A percentile compares a stretch with the other conserved stretches of the same genome.
Evolutionary conservation across 2,888 invertebrate genomes (phyloP).

Genomic region (Phortica magna): DNA sequence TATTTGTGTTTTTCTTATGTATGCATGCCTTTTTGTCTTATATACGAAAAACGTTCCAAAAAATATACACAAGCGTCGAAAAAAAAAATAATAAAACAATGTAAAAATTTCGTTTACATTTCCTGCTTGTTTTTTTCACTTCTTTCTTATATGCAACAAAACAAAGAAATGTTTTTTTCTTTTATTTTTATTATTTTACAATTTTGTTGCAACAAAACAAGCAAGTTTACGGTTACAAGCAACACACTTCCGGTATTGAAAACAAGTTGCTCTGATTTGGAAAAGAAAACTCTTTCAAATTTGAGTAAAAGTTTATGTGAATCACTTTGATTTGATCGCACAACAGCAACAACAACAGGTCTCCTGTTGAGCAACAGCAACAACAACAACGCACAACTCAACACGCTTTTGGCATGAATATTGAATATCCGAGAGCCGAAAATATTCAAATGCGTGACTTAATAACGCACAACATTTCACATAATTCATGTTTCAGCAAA

Average conservation of each 20-base stretch:
- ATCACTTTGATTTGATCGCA: no score
- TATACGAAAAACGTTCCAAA: constrained; percentile 3
- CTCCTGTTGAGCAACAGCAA: no score
- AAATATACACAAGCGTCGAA: constrained; percentile 6
- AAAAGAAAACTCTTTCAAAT: no score
- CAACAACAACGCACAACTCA: constrained; percentile 2
- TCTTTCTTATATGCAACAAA: neutral
- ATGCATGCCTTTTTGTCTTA: constrained; percentile 9
- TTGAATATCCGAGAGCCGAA: constrained; percentile 38
- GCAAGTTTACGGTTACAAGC: neutral
- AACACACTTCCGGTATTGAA: constrained; percentile 53
- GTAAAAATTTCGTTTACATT: constrained; percentile 3
- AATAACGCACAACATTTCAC: constrained; percentile 49
- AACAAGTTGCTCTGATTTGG: constrained; percentile 35
- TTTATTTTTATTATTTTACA: constrained; percentile 49
- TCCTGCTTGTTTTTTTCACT: constrained; percentile 12
- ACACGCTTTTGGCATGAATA: constrained; percentile 56
- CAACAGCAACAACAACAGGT: constrained; percentile 45
- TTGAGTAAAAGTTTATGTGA: no score
- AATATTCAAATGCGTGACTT: constrained; percentile 55
- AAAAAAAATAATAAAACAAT: constrained; percentile 2
- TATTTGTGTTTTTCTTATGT: constrained; percentile 36
- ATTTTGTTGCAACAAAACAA: neutral
- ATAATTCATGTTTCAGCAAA: neutral
- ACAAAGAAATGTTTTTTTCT: neutral